Conservation (phyloP, 1,140 invertebrate species). For the Callitettix versicolor region DNA sequence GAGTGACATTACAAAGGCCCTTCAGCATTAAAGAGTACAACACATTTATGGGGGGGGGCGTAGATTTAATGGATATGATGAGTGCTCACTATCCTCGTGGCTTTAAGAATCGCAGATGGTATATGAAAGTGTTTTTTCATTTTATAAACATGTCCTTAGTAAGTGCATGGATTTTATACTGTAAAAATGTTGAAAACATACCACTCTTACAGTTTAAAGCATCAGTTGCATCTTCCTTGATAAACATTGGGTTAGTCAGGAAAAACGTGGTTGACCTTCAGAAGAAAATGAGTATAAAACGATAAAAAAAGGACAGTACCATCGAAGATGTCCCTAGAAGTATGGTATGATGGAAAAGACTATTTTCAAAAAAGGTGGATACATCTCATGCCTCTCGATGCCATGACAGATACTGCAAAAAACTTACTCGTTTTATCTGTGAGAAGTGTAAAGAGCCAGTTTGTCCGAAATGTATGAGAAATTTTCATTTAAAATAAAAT, state of each 20-base stretch:
- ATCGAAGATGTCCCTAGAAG: background rate
- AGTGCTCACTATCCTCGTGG: slow-evolving; percentile 19
- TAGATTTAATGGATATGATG: slow-evolving; percentile 13
- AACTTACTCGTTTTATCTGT: slow-evolving; percentile 10
- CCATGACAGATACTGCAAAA: slow-evolving; percentile 8
- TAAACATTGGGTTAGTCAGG: background rate
- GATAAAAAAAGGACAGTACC: no score
- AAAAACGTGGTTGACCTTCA: background rate
- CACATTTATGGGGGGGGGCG: slow-evolving; percentile 8
- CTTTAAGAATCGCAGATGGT: slow-evolving; percentile 19
- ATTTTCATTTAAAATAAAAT: slow-evolving; percentile 7
- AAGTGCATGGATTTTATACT: slow-evolving; percentile 16
- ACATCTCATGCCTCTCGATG: background rate
- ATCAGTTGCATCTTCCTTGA: slow-evolving; percentile 9
- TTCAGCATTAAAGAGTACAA: slow-evolving; percentile 4
- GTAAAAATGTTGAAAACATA: background rate
- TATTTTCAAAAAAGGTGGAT: background rate
- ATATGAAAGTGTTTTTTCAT: slow-evolving; percentile 16
- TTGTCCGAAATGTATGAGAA: slow-evolving; percentile 10
- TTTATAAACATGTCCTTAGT: slow-evolving; percentile 18
- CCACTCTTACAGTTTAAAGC: slow-evolving; percentile 8
- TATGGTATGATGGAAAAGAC: background rate
- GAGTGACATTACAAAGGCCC: background rate
- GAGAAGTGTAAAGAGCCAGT: slow-evolving; percentile 15
- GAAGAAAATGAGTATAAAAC: background rate